Percentiles rank a stretch among this genome's conserved stretches.
Conservation (phyloP, 2,797 vertebrate species). For the Lagodon rhomboides region DNA sequence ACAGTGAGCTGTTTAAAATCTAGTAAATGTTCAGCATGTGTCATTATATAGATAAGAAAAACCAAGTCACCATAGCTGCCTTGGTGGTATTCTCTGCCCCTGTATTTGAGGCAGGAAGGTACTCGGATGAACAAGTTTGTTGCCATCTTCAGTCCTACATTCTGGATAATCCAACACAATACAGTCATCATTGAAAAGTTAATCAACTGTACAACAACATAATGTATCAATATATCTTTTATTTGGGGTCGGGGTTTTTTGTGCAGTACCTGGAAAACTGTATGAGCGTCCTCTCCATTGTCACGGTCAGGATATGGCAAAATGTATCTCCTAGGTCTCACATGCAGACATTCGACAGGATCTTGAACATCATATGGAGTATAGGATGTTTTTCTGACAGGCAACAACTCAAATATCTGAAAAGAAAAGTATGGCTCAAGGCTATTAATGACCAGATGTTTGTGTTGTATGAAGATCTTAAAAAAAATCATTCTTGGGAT, state of each 20-base stretch:
- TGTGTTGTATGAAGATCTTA: background rate
- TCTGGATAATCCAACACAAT: slow-evolving; percentile 59
- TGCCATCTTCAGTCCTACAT: slow-evolving; percentile 77
- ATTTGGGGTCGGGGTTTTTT: no score
- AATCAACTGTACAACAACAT: background rate
- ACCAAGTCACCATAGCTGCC: background rate
- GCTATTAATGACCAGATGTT: no score
- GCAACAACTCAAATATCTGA: slow-evolving; percentile 73
- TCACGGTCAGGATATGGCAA: background rate
- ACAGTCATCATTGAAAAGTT: background rate
- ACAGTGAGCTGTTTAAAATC: background rate
- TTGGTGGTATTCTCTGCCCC: slow-evolving; percentile 60
- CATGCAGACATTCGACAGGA: slow-evolving; percentile 35
- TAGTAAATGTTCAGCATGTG: background rate
- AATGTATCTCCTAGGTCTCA: slow-evolving; percentile 55
- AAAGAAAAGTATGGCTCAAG: slow-evolving; percentile 3
- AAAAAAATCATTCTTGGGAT: background rate
- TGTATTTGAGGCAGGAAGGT: slow-evolving; percentile 68
- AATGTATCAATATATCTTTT: rapidly evolving
- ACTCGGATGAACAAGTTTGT: slow-evolving; percentile 71
- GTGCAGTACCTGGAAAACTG: slow-evolving; percentile 64
- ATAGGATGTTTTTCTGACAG: background rate
- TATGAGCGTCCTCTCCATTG: slow-evolving; percentile 17
- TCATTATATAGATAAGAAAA: background rate
- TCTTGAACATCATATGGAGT: slow-evolving; percentile 54